Percentiles rank a stretch among this genome's conserved stretches.
Conservation (phyloP, 2,113 vertebrate species). For the Heterotilapia buettikoferi region DNA sequence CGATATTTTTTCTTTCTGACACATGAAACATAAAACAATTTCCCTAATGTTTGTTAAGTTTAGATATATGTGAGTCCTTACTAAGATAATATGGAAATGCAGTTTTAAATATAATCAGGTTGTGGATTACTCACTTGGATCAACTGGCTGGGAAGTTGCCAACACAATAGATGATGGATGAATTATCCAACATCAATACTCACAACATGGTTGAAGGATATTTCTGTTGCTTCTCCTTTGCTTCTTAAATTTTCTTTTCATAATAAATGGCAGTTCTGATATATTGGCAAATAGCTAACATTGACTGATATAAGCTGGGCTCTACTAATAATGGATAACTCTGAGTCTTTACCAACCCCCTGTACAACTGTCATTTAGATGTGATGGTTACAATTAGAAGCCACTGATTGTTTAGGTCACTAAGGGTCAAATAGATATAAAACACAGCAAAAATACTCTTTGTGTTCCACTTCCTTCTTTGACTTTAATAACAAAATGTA, state of each 20-base stretch:
- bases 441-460: background rate
- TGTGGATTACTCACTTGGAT: background rate
- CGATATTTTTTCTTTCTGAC: background rate
- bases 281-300: background rate
- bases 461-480: background rate
- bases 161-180: background rate
- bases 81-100: background rate
- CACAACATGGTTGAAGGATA: background rate
- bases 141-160: background rate
- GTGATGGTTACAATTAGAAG: background rate
- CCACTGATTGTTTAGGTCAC: background rate
- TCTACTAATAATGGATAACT: background rate
- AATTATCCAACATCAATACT: background rate
- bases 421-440: background rate
- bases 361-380: background rate
- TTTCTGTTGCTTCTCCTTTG: background rate
- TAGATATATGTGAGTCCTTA: background rate
- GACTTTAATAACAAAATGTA: background rate
- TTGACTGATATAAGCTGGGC: background rate
- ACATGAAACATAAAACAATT: background rate
- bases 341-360: background rate
- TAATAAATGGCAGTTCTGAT: background rate
- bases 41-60: background rate
- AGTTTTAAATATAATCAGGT: background rate
- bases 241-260: background rate